phyloP scores from a whole-genome alignment of 2,888 invertebrate genomes.

The Conomelus anceps region DNA sequence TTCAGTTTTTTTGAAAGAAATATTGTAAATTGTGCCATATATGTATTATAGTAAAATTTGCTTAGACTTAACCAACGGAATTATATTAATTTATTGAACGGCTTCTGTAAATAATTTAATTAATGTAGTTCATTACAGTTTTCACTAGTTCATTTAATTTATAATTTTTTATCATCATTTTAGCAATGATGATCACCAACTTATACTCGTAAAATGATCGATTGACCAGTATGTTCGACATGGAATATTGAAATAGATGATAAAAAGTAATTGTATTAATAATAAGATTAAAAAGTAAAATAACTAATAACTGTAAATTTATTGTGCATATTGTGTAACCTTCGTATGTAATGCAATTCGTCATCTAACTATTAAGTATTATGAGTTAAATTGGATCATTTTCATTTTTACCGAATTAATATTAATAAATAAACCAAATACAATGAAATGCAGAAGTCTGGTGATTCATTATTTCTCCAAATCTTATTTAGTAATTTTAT shows the following conservation, averaged over 20 bases:
- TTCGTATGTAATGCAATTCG: neutral
- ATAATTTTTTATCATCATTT: neutral
- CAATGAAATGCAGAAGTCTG: neutral
- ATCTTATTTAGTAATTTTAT: too few species aligned
- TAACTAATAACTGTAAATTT: neutral
- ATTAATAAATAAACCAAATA: neutral
- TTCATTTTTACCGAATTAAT: neutral
- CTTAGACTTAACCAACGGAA: neutral
- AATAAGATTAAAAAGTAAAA: neutral
- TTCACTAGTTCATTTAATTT: neutral
- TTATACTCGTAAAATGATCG: neutral
- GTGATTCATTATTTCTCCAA: neutral
- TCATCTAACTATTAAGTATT: neutral
- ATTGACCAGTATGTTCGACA: neutral
- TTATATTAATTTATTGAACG: neutral
- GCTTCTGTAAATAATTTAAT: neutral
- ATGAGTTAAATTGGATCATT: neutral
- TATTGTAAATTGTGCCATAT: neutral
- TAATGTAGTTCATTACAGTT: neutral
- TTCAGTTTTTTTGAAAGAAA: neutral
- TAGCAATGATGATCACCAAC: neutral
- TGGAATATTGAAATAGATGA: neutral
- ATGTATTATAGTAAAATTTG: neutral
- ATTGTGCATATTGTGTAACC: neutral
- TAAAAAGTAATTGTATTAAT: neutral